Percentiles rank a stretch among this genome's conserved stretches.
Conservation (phyloP, 2,113 vertebrate genomes). For the Perognathus longimembris region DNA sequence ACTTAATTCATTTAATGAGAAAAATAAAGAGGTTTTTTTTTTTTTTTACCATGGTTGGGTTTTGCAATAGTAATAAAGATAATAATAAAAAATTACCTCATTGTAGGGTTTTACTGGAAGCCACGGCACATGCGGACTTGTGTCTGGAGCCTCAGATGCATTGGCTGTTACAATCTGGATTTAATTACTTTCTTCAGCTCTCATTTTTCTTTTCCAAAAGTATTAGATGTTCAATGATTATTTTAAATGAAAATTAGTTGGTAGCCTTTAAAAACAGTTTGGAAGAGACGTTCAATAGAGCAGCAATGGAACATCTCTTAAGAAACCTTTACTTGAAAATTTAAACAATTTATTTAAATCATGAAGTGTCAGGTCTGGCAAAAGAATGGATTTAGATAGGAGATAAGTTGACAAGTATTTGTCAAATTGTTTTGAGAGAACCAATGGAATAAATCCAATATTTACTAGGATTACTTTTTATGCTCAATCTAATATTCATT, state of each 20-base stretch:
- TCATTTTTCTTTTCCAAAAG: slow-evolving; percentile 36
- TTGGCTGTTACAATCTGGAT: slow-evolving; percentile 67
- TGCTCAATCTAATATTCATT: not conserved
- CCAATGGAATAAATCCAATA: slow-evolving; percentile 23
- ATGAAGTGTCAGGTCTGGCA: slow-evolving; percentile 40
- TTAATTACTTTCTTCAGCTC: slow-evolving; percentile 51
- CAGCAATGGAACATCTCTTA: slow-evolving; percentile 54
- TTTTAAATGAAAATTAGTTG: slow-evolving; percentile 58
- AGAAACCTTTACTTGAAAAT: slow-evolving; percentile 36
- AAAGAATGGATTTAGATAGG: slow-evolving; percentile 28
- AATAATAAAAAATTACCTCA: slow-evolving; percentile 65
- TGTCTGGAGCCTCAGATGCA: slow-evolving; percentile 52
- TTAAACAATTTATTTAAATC: slow-evolving; percentile 58
- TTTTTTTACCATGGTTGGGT: not conserved
- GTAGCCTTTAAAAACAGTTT: slow-evolving; percentile 61
- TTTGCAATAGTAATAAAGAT: slow-evolving; percentile 63
- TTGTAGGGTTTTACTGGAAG: slow-evolving; percentile 75
- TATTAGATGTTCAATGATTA: slow-evolving; percentile 27
- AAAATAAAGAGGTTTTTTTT: slow-evolving; percentile 45
- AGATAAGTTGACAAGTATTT: not conserved
- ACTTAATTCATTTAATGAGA: slow-evolving; percentile 35
- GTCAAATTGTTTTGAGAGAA: slow-evolving; percentile 49
- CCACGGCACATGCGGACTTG: slow-evolving; percentile 11
- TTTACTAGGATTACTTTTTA: slow-evolving; percentile 26
- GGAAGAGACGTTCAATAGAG: slow-evolving; percentile 38